Evolutionary conservation across 2,113 vertebrate genomes (phyloP), one percentile per base, ranked within the genome.

Genomic region (Collichthys lucidus): DNA sequence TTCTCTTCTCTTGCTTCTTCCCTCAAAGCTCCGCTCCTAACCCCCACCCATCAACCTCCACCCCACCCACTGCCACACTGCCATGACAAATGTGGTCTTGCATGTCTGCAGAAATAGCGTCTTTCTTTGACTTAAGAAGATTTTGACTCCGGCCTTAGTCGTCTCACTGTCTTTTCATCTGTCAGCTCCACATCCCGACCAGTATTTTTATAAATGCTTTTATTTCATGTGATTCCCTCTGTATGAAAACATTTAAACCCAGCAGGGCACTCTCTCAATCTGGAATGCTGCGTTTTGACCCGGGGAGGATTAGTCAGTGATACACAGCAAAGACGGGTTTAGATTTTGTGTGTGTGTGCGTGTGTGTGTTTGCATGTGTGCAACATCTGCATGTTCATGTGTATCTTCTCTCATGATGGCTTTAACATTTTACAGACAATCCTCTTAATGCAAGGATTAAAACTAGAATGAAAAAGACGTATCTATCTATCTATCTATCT

Each of bases 401-500:
- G 57, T 62, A 60, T 86, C 65, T 62, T 63, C 77, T 68, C 42
- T 79, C 50, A 52, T 69, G 74, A 42, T 24, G 17, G 57, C 82
- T 80, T 83, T 65, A 84, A 76, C 59, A 72, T 90, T 84, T 88
- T 76, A 78, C 63, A 46, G 74, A 50, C 75, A 90, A 90, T 91
- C 91, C 89, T 91, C 90, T 92, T 91, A 92, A 86, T 15, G 19
- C 11, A 3, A 24, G 76, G 90, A 88, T 91, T 90, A 78, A 85
- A 88, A 74, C 70, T 82, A 65, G 79, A 78, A 80, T 55, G 77
- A 89, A 67, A 77, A 11, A 2, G 44, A 24, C 72, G 80, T 77
- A 87, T 87, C 52, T 70, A 65, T 24, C 6, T 35, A 35, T 66
- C 16, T 60, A 26, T 40, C 29, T 74, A 9, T 35, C 55, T 60